Evolutionary conservation across 2,888 invertebrate species (phyloP), one percentile per base, ranked within the genome.

Genomic region (Tanytarsus gracilentus): DNA sequence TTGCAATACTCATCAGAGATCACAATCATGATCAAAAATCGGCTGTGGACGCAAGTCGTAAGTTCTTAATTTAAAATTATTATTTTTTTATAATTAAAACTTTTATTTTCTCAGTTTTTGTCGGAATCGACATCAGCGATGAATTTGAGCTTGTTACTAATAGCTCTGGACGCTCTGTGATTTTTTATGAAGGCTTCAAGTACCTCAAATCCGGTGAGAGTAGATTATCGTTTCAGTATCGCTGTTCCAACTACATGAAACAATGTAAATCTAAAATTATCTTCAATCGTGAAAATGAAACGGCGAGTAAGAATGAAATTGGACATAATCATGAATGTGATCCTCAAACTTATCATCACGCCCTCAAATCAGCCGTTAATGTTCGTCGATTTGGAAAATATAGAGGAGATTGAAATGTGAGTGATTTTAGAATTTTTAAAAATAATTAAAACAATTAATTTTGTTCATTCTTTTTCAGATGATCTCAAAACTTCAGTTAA

Each of bases 161-260:
- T 23, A 27, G 25, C 18, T 18, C 14, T 4, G 56, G 56, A 6
- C 25, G 56, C 27, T 40, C 40, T 1, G 27, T 44, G 4, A 1
- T 56, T 7, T 56, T 56, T 21, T 30, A 56, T 29, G 14, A 56
- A 18, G 18, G 29, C 2, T 56, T 14, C 27, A 56, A 56, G 27
- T 56, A 56, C 18, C 21, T 56, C 8, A 56, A 56, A 25, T 56
- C 56, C 9, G 56, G 56, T 9, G 56, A 39, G 25, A 56, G 56
- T 14, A 25, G 21, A 14, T 4, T 27, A 14, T 18, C 49, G 14
- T 7, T 27, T 6, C 49, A 49, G 27, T 49, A 25, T 26, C 8
- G 49, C 6, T 49, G 49, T 14, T 26, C n/a, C 26, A 25, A 25
- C 3, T 49, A 27, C 6, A 25, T 49, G n/a, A 25, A 27, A 40